A percentile compares a stretch with the other conserved stretches of the same genome.
phyloP scores from a whole-genome alignment of 2,888 invertebrate species.

The Drosophila tanythrix region DNA sequence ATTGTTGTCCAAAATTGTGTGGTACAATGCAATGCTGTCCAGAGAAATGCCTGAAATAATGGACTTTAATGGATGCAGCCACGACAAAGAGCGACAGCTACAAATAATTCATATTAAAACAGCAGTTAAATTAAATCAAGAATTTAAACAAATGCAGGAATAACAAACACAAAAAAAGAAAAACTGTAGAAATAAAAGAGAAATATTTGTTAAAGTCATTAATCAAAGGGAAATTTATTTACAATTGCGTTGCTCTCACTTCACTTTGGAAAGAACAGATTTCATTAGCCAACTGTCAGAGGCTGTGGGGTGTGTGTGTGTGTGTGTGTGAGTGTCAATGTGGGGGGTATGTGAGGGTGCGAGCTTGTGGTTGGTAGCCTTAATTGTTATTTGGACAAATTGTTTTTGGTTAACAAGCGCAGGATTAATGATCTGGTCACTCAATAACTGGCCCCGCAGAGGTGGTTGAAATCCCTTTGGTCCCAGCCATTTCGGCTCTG shows the following conservation, averaged over 20 bases:
- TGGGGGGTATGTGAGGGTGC: constrained; percentile 56
- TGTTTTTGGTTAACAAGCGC: constrained; percentile 74
- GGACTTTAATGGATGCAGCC: constrained; percentile 61
- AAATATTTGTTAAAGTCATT: constrained; percentile 46
- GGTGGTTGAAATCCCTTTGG: constrained; percentile 16
- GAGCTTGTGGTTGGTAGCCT: constrained; percentile 55
- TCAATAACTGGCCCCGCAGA: constrained; percentile 35
- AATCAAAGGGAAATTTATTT: constrained; percentile 50
- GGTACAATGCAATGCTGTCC: constrained; percentile 41
- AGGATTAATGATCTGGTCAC: constrained; percentile 76
- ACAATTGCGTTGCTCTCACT: constrained; percentile 55
- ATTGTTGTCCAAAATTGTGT: constrained; percentile 53
- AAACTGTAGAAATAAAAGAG: neutral
- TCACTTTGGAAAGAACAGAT: constrained; percentile 45
- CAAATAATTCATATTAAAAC: constrained; percentile 17
- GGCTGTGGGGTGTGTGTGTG: constrained; percentile 30
- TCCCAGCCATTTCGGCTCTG: neutral
- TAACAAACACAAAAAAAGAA: neutral
- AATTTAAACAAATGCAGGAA: constrained; percentile 40
- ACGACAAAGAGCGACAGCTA: constrained; percentile 23
- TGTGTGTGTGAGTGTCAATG: neutral
- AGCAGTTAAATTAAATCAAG: constrained; percentile 26
- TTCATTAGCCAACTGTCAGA: constrained; percentile 69
- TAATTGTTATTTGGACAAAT: constrained; percentile 79
- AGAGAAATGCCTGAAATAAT: constrained; percentile 38